phyloP scores from a whole-genome alignment of 2,113 vertebrate species.

The Dryoscopus gambensis region DNA sequence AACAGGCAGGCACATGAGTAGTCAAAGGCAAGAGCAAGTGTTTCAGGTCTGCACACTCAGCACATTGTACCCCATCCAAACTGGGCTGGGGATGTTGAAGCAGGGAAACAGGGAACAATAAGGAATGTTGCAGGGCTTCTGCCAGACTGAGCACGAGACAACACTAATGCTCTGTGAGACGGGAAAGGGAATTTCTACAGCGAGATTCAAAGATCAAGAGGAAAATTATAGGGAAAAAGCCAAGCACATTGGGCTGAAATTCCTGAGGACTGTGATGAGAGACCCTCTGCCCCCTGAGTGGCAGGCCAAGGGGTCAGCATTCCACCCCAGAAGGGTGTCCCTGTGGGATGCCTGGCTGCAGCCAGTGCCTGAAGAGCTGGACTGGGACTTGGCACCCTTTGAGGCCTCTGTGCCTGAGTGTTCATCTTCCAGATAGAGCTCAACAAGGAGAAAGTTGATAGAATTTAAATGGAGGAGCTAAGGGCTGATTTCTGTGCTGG shows the following conservation, averaged over 20 bases:
- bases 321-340: fast-evolving
- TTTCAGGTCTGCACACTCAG: constrained; percentile 59
- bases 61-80: not conserved
- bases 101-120: not conserved
- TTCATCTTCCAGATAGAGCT: not conserved
- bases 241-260: not conserved
- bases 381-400: not conserved
- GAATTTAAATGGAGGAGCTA: not conserved
- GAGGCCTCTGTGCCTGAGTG: fast-evolving
- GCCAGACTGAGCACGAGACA: not conserved
- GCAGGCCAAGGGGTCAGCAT: not conserved
- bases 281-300: not conserved
- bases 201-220: not conserved
- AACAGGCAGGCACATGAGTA: constrained; percentile 63
- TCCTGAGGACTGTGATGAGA: not conserved
- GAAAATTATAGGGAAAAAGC: not conserved
- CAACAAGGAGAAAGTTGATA: not conserved
- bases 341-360: not conserved
- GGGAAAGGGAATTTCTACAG: not conserved
- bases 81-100: not conserved
- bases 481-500: not conserved
- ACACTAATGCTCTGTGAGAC: not conserved
- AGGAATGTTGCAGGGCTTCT: not conserved
- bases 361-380: not conserved
- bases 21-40: constrained; percentile 39